Conservation (phyloP, 2,113 vertebrate genomes). For the Chroicocephalus ridibundus region DNA sequence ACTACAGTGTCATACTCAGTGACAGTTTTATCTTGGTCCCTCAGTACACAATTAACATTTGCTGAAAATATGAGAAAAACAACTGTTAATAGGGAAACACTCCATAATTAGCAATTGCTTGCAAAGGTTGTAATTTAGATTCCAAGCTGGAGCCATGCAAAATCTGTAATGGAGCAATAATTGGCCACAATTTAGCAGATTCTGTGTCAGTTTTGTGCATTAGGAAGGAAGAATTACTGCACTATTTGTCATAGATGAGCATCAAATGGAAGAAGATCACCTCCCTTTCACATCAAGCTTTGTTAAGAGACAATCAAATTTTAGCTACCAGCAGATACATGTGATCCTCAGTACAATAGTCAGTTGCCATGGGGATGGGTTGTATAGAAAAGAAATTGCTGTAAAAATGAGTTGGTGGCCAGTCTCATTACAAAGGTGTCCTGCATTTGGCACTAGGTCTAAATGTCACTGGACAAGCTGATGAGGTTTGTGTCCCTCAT, state of each 20-base stretch:
- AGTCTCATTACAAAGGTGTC: not conserved
- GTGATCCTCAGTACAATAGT: not conserved
- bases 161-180: not conserved
- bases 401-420: not conserved
- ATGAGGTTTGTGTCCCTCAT: not conserved
- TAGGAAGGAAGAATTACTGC: not conserved
- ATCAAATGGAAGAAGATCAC: not conserved
- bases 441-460: not conserved
- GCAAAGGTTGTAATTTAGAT: not conserved
- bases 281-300: not conserved
- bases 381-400: not conserved
- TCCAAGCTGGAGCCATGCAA: not conserved
- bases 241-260: rapidly evolving
- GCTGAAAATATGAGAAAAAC: not conserved
- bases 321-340: not conserved
- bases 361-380: not conserved
- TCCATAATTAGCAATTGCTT: not conserved
- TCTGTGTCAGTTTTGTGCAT: not conserved
- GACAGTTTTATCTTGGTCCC: not conserved
- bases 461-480: not conserved
- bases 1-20: not conserved
- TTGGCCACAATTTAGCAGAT: not conserved
- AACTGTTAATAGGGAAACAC: not conserved
- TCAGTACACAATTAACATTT: not conserved
- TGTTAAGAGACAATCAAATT: not conserved